These are phyloP conservation scores for Hypena proboscidalis DNA, from an alignment of 2,888 invertebrate species.

Conservation along the genomic window DNA sequence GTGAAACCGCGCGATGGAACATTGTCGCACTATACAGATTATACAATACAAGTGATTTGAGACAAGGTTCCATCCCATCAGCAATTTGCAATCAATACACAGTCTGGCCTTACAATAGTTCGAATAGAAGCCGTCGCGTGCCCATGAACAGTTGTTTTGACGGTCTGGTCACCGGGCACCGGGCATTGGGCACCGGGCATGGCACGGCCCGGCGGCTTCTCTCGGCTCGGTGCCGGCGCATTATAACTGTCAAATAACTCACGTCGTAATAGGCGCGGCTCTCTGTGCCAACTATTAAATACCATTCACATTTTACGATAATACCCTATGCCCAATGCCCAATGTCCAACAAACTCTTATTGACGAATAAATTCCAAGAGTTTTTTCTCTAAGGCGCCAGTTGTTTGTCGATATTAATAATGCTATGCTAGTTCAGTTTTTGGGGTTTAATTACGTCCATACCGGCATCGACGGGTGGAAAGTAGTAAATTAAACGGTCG, in stretches of 20 bases:
- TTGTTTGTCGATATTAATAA: conserved; percentile 77
- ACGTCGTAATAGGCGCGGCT: conserved; percentile 77
- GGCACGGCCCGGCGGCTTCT: conserved; percentile 8
- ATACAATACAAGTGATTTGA: too few relatives aligned
- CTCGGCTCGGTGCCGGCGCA: conserved; percentile 43
- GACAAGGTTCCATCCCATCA: too few relatives aligned
- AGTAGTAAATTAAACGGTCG: conserved; percentile 80
- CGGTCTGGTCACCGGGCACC: conserved; percentile 1
- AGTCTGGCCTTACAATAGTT: too few relatives aligned
- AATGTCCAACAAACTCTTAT: conserved; percentile 77
- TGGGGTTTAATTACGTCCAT: conserved; percentile 75
- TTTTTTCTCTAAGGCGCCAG: conserved; percentile 76
- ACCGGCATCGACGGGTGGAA: conserved; percentile 56
- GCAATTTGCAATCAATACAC: too few relatives aligned
- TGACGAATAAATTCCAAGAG: conserved; percentile 78
- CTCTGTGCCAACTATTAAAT: conserved; percentile 80
- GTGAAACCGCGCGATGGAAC: too few relatives aligned
- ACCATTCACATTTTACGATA: conserved; percentile 80
- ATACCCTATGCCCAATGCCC: conserved; percentile 75
- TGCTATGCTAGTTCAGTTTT: conserved; percentile 73
- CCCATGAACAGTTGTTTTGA: too few relatives aligned
- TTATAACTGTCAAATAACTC: conserved; percentile 79
- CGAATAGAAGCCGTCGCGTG: too few relatives aligned
- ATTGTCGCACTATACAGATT: too few relatives aligned
- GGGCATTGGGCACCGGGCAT: conserved; percentile 16